phyloP scores from a whole-genome alignment of 1,140 invertebrate genomes.

The Theocolax elegans region DNA sequence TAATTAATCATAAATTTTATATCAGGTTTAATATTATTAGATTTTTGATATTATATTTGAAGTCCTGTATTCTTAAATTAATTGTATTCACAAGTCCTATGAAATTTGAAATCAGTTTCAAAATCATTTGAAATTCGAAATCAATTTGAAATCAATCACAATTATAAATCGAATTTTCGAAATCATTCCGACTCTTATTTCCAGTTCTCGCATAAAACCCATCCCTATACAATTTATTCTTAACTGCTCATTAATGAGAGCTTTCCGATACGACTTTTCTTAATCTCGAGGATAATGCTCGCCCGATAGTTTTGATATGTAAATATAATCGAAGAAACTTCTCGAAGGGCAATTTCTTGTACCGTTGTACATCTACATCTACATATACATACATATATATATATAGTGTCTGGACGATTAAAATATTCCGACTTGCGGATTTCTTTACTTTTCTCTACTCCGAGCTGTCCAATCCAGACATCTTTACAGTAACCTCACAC shows the following conservation, averaged over 20 bases:
- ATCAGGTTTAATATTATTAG: too few relatives aligned
- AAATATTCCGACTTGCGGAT: constrained; percentile 16
- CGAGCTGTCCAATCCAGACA: not conserved
- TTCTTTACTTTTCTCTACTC: not conserved
- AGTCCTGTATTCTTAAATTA: too few relatives aligned
- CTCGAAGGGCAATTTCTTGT: not conserved
- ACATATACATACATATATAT: not conserved
- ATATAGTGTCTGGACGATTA: constrained; percentile 7
- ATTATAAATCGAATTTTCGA: too few relatives aligned
- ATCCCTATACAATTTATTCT: too few relatives aligned
- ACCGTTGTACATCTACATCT: not conserved
- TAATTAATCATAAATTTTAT: too few relatives aligned
- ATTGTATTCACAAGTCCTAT: not conserved
- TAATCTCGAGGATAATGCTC: not conserved
- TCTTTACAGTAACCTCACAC: too few relatives aligned
- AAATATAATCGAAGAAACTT: not conserved
- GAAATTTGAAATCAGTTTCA: not conserved
- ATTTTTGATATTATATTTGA: too few relatives aligned
- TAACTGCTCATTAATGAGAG: not conserved
- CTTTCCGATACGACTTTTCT: too few relatives aligned
- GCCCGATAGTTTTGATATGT: not conserved
- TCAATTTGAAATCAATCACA: too few relatives aligned
- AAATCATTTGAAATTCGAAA: not conserved
- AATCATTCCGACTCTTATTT: too few relatives aligned
- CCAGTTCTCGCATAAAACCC: too few relatives aligned